phyloP scores from a whole-genome alignment of 1,140 invertebrate genomes.

The Pseudachorutes palmiensis region DNA sequence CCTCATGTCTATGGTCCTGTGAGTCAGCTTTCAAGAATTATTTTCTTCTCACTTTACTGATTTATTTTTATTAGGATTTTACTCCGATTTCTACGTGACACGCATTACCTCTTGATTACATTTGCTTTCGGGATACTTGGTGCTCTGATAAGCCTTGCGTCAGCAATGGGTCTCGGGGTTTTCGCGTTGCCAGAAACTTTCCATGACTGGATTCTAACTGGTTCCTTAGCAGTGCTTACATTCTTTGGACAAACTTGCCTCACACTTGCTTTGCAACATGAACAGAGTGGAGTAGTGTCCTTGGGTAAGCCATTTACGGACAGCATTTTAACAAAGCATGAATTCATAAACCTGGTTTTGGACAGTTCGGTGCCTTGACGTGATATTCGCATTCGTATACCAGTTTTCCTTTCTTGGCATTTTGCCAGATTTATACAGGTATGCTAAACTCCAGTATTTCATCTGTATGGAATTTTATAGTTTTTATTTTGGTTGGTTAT shows the following conservation, averaged over 20 bases:
- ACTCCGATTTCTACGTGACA: background rate
- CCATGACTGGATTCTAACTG: background rate
- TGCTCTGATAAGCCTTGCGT: background rate
- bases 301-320: background rate
- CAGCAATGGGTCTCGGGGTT: background rate
- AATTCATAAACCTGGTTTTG: background rate
- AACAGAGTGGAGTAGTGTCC: conserved; percentile 9
- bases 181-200: background rate
- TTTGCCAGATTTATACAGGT: conserved; percentile 29
- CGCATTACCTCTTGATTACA: background rate
- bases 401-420: conserved; percentile 26
- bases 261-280: conserved; percentile 4
- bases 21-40: background rate
- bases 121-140: background rate
- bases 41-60: background rate
- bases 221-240: background rate
- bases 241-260: background rate
- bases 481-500: background rate
- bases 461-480: background rate
- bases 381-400: conserved; percentile 29
- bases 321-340: background rate
- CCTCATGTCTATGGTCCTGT: background rate
- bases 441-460: background rate
- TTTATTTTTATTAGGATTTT: background rate
- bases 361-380: conserved; percentile 15